A percentile compares a stretch with the other conserved stretches of the same genome.
Evolutionary conservation across 2,888 invertebrate genomes (phyloP).

Genomic region (Parnassius apollo): DNA sequence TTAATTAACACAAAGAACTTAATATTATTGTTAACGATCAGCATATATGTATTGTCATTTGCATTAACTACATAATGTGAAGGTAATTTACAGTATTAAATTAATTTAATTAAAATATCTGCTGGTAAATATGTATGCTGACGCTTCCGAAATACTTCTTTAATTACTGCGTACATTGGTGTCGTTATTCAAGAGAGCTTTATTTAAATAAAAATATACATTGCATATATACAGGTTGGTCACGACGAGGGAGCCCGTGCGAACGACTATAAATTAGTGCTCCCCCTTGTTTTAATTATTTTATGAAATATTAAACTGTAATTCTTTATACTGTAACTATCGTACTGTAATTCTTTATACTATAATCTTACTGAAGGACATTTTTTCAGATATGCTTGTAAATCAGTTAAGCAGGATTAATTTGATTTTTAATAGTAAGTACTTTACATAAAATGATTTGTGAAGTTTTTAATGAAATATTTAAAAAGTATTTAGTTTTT

Average conservation of each 20-base stretch:
- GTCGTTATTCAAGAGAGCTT: conserved; percentile 59
- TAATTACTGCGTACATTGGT: conserved; percentile 61
- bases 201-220: conserved; percentile 64
- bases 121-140: conserved; percentile 28
- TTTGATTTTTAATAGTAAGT: too few species aligned
- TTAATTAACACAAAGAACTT: background rate
- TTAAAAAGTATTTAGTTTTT: too few species aligned
- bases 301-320: conserved; percentile 16
- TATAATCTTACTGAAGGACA: background rate
- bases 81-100: conserved; percentile 1
- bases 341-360: conserved; percentile 2
- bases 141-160: conserved; percentile 41
- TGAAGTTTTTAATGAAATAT: too few species aligned
- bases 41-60: background rate
- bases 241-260: conserved; percentile 2
- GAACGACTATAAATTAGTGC: conserved; percentile 16
- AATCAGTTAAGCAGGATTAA: too few species aligned
- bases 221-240: conserved; percentile 29
- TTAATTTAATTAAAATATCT: conserved; percentile 27
- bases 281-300: conserved; percentile 21
- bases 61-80: background rate
- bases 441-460: too few species aligned
- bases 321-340: conserved; percentile 1
- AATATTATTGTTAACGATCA: background rate
- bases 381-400: too few species aligned